A percentile compares a stretch with the other conserved stretches of the same genome.
Evolutionary conservation across 2,888 invertebrate species (phyloP).

Genomic region (Tinea pellionella): DNA sequence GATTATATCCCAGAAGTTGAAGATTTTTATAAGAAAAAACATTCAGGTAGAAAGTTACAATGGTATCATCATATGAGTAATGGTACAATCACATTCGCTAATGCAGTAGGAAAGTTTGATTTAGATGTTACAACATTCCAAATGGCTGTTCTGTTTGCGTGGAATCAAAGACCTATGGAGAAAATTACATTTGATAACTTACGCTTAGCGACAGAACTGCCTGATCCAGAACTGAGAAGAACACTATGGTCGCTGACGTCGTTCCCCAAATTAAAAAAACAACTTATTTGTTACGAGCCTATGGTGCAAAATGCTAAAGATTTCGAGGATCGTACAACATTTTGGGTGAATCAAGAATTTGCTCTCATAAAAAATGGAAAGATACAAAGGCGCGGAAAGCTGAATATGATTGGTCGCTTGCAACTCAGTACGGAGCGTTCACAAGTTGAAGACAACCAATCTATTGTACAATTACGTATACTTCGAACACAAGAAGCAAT

Average conservation of each 20-base stretch:
- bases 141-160: conserved; percentile 99
- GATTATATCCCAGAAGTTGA: conserved; percentile 99
- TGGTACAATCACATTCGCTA: conserved; percentile 96
- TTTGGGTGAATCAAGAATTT: conserved; percentile 98
- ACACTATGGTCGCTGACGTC: conserved; percentile 97
- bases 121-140: conserved; percentile 99
- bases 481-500: conserved; percentile 96
- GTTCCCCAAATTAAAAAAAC: conserved; percentile 95
- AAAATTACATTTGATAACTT: conserved; percentile 97
- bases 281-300: conserved; percentile 86
- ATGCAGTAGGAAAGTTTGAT: conserved; percentile 93
- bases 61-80: conserved; percentile 99
- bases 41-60: conserved; percentile 96
- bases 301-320: conserved; percentile 90
- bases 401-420: conserved; percentile 95
- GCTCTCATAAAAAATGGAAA: conserved; percentile 94
- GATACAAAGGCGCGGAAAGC: conserved; percentile 92
- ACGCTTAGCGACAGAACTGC: conserved; percentile 94
- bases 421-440: conserved; percentile 95
- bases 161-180: conserved; percentile 96
- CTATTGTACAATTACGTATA: conserved; percentile 96
- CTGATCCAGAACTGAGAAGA: conserved; percentile 92
- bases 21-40: conserved; percentile 97
- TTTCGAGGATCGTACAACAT: conserved; percentile 90
- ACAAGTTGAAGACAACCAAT: conserved; percentile 97